Evolutionary conservation across 2,888 invertebrate genomes (phyloP).

Genomic region (Psylliodes chrysocephalus): DNA sequence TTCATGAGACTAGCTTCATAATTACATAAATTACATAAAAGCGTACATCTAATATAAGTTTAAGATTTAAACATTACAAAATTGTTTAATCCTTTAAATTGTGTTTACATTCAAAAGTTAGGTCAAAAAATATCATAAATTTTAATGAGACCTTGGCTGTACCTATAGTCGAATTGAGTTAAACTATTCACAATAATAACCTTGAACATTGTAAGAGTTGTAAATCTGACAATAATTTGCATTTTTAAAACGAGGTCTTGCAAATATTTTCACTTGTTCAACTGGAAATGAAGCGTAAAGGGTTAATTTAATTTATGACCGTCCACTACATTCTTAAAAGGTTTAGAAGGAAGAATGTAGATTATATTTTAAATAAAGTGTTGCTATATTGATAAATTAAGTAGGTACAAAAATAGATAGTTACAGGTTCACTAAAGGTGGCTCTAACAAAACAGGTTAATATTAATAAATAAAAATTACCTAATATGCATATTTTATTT

Average conservation of each 20-base stretch:
- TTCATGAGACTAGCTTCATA: too few species aligned
- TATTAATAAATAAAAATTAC: too few species aligned
- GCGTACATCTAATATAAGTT: too few species aligned
- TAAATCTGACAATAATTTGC: constrained; percentile 2
- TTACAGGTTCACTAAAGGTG: too few species aligned
- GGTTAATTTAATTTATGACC: constrained; percentile 2
- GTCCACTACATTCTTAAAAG: not conserved
- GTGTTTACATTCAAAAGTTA: not conserved
- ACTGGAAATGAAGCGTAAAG: not conserved
- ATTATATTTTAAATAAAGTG: not conserved
- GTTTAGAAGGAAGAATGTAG: not conserved
- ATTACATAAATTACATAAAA: too few species aligned
- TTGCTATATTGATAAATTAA: not conserved
- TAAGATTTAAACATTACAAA: too few species aligned
- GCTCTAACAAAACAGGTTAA: too few species aligned
- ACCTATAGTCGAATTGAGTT: not conserved
- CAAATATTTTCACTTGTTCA: not conserved
- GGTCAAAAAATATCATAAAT: not conserved
- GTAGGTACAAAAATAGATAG: too few species aligned
- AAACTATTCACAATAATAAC: not conserved
- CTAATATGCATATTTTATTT: too few species aligned
- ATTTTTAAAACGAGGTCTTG: not conserved
- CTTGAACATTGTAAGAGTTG: not conserved
- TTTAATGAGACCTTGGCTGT: constrained; percentile 1
- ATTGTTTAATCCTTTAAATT: too few species aligned